These are phyloP conservation scores for Alloscopus bannaensis DNA, from an alignment of 2,888 invertebrate genomes.

Conservation along the genomic window DNA sequence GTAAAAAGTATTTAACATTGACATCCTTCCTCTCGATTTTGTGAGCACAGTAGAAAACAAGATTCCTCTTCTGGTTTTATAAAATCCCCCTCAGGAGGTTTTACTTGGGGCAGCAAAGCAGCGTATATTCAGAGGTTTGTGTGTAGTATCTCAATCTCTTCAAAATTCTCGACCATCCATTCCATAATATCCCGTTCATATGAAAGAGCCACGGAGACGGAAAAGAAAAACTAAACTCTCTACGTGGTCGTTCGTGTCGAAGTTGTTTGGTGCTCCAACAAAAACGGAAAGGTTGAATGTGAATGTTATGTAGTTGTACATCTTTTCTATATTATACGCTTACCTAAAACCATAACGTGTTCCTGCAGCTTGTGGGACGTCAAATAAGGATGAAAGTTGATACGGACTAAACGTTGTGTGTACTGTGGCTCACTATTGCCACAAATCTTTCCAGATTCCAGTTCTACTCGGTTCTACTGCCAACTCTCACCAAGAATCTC, in stretches of 20 bases:
- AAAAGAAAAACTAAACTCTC: slow-evolving; percentile 67
- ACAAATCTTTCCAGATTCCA: slow-evolving; percentile 64
- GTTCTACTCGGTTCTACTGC: no score
- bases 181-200: slow-evolving; percentile 26
- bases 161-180: slow-evolving; percentile 2
- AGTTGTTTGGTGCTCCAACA: no score
- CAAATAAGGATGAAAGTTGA: slow-evolving; percentile 61
- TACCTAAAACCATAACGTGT: no score
- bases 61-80: slow-evolving; percentile 65
- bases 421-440: no score
- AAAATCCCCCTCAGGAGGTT: slow-evolving; percentile 64
- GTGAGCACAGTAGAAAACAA: slow-evolving; percentile 49
- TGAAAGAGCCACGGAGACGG: slow-evolving; percentile 46
- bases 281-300: no score
- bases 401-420: no score
- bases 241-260: no score
- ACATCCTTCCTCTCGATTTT: slow-evolving; percentile 66
- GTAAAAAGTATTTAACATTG: slow-evolving; percentile 66
- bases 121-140: no score
- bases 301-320: no score
- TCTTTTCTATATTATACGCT: no score
- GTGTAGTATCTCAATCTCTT: neutral
- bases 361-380: no score
- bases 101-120: slow-evolving; percentile 54
- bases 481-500: no score